Evolutionary conservation across 2,888 invertebrate species (phyloP).

Genomic region (Laspeyria flexula): DNA sequence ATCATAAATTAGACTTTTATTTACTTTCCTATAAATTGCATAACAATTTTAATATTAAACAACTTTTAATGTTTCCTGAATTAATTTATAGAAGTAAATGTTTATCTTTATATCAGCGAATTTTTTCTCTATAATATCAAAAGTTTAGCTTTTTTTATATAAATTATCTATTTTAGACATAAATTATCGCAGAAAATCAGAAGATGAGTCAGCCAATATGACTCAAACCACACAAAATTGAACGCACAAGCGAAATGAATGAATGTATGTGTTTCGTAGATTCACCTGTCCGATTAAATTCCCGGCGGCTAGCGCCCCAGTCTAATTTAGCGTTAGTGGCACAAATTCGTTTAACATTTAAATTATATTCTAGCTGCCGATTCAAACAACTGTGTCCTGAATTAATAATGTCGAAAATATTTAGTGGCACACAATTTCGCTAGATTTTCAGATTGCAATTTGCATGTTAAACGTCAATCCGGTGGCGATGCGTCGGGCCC

Average conservation of each 20-base stretch:
- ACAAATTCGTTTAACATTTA: constrained; percentile 83
- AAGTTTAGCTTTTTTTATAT: too few relatives aligned
- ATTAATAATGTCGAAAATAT: constrained; percentile 83
- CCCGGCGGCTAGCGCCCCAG: constrained; percentile 62
- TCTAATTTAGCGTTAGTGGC: constrained; percentile 78
- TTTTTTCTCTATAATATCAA: too few relatives aligned
- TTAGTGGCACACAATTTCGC: constrained; percentile 82
- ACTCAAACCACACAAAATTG: constrained; percentile 23
- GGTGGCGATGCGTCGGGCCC: constrained; percentile 80
- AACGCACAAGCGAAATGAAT: constrained; percentile 46
- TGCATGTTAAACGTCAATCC: constrained; percentile 85
- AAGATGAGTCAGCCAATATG: constrained; percentile 21
- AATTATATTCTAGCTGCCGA: constrained; percentile 81
- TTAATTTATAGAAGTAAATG: too few relatives aligned
- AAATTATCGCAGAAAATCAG: constrained; percentile 8
- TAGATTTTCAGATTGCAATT: constrained; percentile 85
- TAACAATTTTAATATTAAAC: too few relatives aligned
- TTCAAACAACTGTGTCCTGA: constrained; percentile 80
- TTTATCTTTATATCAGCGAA: too few relatives aligned
- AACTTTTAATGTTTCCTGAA: too few relatives aligned
- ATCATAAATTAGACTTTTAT: too few relatives aligned
- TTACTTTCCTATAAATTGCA: too few relatives aligned
- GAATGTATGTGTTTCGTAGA: constrained; percentile 51
- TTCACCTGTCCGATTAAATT: constrained; percentile 73
- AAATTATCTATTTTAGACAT: too few relatives aligned